These are phyloP conservation scores for Brachymystax lenok DNA, from an alignment of 2,797 vertebrate species.

Conservation along the genomic window DNA sequence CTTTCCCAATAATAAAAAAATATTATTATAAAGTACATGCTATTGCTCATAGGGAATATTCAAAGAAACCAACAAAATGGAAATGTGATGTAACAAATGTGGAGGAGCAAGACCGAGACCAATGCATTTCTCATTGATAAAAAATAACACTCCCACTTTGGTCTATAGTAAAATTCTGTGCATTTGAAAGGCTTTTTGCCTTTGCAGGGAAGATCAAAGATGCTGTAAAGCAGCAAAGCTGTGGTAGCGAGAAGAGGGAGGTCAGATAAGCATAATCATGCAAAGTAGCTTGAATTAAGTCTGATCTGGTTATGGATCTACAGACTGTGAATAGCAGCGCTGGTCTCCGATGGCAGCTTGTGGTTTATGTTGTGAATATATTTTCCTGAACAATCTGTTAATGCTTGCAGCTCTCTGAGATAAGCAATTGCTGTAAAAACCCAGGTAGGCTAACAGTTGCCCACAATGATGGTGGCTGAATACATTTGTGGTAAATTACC, in stretches of 20 bases:
- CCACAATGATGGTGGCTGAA: neutral
- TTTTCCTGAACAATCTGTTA: slow-evolving; percentile 3
- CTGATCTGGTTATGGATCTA: slow-evolving; percentile 3
- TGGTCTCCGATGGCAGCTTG: neutral
- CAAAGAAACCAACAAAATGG: neutral
- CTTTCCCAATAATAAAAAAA: too few relatives aligned
- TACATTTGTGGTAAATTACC: neutral
- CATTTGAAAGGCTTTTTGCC: neutral
- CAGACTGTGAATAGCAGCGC: neutral
- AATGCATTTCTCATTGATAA: neutral
- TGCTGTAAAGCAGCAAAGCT: neutral
- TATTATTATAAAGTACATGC: too few relatives aligned
- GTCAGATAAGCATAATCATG: neutral
- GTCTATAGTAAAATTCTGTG: neutral
- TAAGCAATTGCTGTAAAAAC: neutral
- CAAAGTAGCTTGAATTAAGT: slow-evolving; percentile 9
- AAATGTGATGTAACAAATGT: neutral
- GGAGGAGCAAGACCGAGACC: neutral
- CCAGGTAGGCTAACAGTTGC: neutral
- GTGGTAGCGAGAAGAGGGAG: neutral
- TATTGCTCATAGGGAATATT: neutral
- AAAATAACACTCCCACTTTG: too few relatives aligned
- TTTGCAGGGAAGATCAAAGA: slow-evolving; percentile 57
- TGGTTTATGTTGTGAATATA: slow-evolving; percentile 11
- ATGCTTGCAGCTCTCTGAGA: neutral